Conservation (phyloP, 2,888 invertebrate genomes). For the Holacanthella duospinosa region DNA sequence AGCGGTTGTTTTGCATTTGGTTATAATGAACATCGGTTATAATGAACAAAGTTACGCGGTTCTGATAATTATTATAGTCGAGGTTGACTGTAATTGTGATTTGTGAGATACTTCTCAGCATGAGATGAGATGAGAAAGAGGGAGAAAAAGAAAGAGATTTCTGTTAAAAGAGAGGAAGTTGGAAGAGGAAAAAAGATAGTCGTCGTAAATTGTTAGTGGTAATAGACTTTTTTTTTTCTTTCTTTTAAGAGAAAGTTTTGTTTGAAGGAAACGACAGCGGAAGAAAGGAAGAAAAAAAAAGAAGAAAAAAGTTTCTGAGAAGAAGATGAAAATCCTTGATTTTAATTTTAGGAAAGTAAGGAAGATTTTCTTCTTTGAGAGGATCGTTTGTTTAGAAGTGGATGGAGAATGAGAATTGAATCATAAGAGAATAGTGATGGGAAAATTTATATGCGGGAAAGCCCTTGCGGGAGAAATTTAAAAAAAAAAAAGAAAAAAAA, state of each 20-base stretch:
- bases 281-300: too few species aligned
- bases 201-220: constrained; percentile 8
- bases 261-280: too few species aligned
- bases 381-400: constrained; percentile 12
- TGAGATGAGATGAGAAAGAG: constrained; percentile 8
- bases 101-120: constrained; percentile 8
- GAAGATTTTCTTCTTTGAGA: constrained; percentile 7
- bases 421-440: background rate
- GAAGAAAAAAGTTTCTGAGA: constrained; percentile 17
- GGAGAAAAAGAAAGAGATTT: constrained; percentile 7
- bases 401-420: constrained; percentile 8
- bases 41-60: too few species aligned
- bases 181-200: background rate
- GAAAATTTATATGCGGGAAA: background rate
- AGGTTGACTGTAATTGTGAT: too few species aligned
- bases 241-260: constrained; percentile 3
- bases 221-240: constrained; percentile 1
- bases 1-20: too few species aligned
- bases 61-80: too few species aligned
- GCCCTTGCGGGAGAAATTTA: background rate
- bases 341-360: constrained; percentile 21
- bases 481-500: constrained; percentile 2
- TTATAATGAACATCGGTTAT: too few species aligned
- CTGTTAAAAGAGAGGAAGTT: background rate
- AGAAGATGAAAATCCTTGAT: constrained; percentile 17